phyloP scores from a whole-genome alignment of 2,113 vertebrate genomes.

The Strix aluco region DNA sequence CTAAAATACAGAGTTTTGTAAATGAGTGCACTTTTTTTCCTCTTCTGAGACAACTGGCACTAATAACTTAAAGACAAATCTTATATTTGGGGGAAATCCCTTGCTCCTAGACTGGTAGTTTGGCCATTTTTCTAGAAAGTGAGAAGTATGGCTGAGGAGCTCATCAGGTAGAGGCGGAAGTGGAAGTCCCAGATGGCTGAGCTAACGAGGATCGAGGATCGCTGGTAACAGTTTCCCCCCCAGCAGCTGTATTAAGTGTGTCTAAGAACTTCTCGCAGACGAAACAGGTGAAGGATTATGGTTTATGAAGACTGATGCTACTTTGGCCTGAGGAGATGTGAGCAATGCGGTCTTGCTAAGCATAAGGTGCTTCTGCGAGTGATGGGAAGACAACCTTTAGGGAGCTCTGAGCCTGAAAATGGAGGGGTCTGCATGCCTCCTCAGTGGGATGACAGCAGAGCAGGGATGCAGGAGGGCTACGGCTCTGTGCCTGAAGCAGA shows the following conservation, averaged over 20 bases:
- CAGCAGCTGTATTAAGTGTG: neutral
- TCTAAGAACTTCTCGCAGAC: neutral
- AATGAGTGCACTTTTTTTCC: neutral
- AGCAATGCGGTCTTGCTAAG: neutral
- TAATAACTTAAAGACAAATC: neutral
- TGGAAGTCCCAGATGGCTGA: neutral
- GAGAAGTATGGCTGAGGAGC: neutral
- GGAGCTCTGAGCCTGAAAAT: neutral
- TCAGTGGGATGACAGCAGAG: neutral
- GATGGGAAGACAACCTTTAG: neutral
- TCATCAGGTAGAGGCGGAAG: neutral
- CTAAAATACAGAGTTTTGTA: neutral
- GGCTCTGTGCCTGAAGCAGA: neutral
- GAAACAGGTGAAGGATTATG: neutral
- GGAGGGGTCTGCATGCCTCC: accelerated
- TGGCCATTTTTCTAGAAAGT: neutral
- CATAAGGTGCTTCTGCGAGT: neutral
- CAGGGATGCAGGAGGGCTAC: neutral
- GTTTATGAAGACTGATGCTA: neutral
- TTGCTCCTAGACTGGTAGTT: neutral
- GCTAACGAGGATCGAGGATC: neutral
- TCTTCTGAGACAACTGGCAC: accelerated
- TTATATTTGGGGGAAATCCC: neutral
- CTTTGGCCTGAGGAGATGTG: neutral
- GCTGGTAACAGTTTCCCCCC: neutral